Evolutionary conservation across 2,113 vertebrate species (phyloP), one percentile per base, ranked within the genome.

Genomic region (Megaleporinus macrocephalus): DNA sequence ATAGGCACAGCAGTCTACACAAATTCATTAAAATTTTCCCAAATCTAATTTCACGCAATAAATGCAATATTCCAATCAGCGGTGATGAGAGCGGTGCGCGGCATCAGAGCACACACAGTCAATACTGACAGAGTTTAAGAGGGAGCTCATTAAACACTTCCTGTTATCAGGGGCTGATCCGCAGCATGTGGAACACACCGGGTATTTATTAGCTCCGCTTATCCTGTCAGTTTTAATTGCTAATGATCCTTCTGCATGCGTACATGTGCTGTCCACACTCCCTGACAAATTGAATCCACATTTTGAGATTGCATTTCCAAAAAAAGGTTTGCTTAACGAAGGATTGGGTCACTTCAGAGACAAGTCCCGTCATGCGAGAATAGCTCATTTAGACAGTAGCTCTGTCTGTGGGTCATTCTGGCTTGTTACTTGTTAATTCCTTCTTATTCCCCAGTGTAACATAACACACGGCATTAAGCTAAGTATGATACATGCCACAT

Each of bases 41-140:
- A 80, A 90, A 87, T 55, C 86, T 84, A 86, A 91, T 89, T 91
- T 87, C 85, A 90, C 49, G 41, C 88, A 85, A 83, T 89, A 90
- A 91, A 89, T 87, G 79, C 87, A 89, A 90, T 89, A 89, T 87
- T 87, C 80, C 86, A 91, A 91, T 92, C 88, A 91, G 89, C 68
- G 72, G 0, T 89, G 90, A 92, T 87, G 81, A 89, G 85, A 26
- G 49, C 29, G 72, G 68, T 61, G 84, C 47, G 55, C 24, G 16
- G 73, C 74, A 77, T 68, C 69, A 73, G 44, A 33, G 22, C n/a
- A 59, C 55, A 63, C 68, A 26, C 5, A 24, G 51, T 47, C 26
- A 36, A 76, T 78, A 69, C 71, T 76, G 78, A 84, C 82, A 73
- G 53, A 82, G 79, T 41, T 78, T 66, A 77, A 51, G 65, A 65